Evolutionary conservation across 2,113 vertebrate species (phyloP), one percentile per base, ranked within the genome.

Genomic region (Labrus mixtus): DNA sequence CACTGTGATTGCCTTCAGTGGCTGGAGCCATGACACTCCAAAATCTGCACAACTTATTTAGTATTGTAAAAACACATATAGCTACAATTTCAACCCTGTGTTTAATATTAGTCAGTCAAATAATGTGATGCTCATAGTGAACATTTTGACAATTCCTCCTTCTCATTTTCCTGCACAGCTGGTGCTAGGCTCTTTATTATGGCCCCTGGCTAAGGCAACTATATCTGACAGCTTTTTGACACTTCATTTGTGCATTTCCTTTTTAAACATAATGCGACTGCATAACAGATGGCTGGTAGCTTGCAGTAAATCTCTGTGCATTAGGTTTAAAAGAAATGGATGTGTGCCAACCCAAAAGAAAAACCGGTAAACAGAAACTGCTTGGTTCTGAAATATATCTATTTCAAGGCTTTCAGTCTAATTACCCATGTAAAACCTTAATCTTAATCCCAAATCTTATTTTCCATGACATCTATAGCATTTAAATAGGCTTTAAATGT

Each of bases 301-400:
- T 76, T 51, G 61, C 73, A 77, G 48, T 68, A 68, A 76, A 67
- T 87, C 73, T 85, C 68, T 66, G 57, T 76, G 70, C 54, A 64
- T 83, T 79, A 73, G 43, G 20, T 79, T 84, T 79, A 74, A 80
- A 77, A 68, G 63, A 81, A 86, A 87, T 58, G 45, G 61, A 60
- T 64, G 36, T 37, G 61, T 74, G 53, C 53, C 51, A 62, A 64
- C n/a, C 51, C 59, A 67, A 79, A 76, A 11, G 11, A 78, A 68
- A 33, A 29, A 11, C 10, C 3, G 57, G 5, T 43, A 37, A 43
- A 82, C 39, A 69, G 71, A 73, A 60, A 65, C 25, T 70, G 43
- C 57, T 22, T 45, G 54, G 29, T 71, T 71, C 61, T 39, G 50
- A 65, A 74, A 73, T 51, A 71, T 55, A 68, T 76, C 36, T 45